Percentiles rank a stretch among this genome's conserved stretches.
Evolutionary conservation across 2,888 invertebrate genomes (phyloP).

Genomic region (Mellilla xanthometata): DNA sequence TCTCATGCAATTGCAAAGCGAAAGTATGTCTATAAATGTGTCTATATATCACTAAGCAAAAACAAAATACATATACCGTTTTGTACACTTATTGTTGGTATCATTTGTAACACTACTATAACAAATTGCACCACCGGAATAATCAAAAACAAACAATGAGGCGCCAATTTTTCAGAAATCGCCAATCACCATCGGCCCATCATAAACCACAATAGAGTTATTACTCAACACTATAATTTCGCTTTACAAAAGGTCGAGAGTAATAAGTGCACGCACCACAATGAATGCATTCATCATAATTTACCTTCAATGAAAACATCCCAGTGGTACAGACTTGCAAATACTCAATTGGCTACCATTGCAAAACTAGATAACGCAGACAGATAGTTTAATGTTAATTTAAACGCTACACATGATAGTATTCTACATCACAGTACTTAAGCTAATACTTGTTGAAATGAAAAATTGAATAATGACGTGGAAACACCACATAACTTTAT

Average conservation of each 20-base stretch:
- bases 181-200: slow-evolving; percentile 40
- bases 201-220: slow-evolving; percentile 45
- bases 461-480: too few species aligned
- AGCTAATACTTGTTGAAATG: not conserved
- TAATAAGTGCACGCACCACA: slow-evolving; percentile 52
- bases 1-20: not conserved
- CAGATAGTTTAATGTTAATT: slow-evolving; percentile 10
- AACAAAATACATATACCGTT: too few species aligned
- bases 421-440: not conserved
- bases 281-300: slow-evolving; percentile 65
- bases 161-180: slow-evolving; percentile 32
- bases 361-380: slow-evolving; percentile 31
- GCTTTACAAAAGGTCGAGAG: slow-evolving; percentile 62
- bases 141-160: slow-evolving; percentile 23
- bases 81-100: too few species aligned
- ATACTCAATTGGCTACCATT: slow-evolving; percentile 52
- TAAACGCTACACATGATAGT: slow-evolving; percentile 1
- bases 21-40: too few species aligned
- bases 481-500: too few species aligned
- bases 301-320: slow-evolving; percentile 60
- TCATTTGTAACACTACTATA: too few species aligned
- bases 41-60: too few species aligned
- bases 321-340: slow-evolving; percentile 44
- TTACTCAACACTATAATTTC: slow-evolving; percentile 63
- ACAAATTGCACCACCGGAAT: not conserved